Evolutionary conservation across 2,888 invertebrate genomes (phyloP), one percentile per base, ranked within the genome.

Genomic region (Rosalia funebris): DNA sequence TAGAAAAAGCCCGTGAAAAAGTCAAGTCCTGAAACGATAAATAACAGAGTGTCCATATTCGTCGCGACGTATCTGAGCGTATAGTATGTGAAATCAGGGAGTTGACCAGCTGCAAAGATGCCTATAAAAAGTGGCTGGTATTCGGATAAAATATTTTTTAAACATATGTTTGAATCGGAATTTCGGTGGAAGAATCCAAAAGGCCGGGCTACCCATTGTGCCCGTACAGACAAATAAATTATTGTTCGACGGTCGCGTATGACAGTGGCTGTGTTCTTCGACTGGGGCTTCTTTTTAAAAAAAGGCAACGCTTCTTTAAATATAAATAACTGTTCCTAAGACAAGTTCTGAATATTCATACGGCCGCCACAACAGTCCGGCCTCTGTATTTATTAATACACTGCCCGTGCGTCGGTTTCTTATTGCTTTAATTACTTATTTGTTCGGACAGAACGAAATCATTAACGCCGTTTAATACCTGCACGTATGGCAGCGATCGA

Each of bases 201-300:
- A 75, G 75, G 65, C 72, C 70, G 71, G 77, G 72, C 76, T 75
- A 78, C 77, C 81, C 80, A 80, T 80, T 81, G 80, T 80, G 79
- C 77, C 74, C 75, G 75, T 76, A 78, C 80, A 81, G 81, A 81
- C 81, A 79, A 78, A 81, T 81, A 81, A 81, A 81, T 81, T 79
- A 81, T 79, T n/a, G 78, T 77, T 79, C 79, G 80, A 81, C 79
- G 75, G 78, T 64, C 79, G 78, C 80, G 79, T 81, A 81, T 81
- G 81, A 81, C 81, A 81, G 81, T 79, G 79, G 79, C 78, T 68
- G 66, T 68, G 68, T 70, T 70, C 69, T 57, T 57, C 57, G 47
- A 42, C 42, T 42, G 34, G 25, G 20, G 19, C 42, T 39, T 47
- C 47, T 47, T 57, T 41, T 53, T 53, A 31, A 42, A 57, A 57